Conservation (phyloP, 2,888 invertebrate genomes). For the Callimorpha dominula region DNA sequence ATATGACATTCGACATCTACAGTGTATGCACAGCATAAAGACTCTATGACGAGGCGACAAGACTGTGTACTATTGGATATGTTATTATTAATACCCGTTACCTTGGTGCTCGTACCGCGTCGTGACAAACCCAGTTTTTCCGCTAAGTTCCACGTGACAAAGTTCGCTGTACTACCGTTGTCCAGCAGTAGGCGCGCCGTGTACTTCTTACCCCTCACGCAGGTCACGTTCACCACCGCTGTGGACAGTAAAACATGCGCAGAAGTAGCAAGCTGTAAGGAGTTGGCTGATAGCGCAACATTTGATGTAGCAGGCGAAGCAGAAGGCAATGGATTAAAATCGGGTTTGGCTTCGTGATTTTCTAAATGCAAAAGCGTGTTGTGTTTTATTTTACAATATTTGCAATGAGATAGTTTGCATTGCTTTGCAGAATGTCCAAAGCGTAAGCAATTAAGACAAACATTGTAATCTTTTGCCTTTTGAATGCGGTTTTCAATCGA, state of each 20-base stretch:
- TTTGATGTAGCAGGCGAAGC: constrained; percentile 6
- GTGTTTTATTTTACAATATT: no score
- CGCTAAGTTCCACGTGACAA: constrained; percentile 15
- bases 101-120: constrained; percentile 23
- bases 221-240: constrained; percentile 16
- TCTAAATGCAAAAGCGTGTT: no score
- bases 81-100: constrained; percentile 25
- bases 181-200: constrained; percentile 6
- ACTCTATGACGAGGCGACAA: constrained; percentile 14
- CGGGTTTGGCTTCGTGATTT: neutral
- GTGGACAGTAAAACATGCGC: constrained; percentile 21
- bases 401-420: neutral
- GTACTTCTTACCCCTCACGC: neutral
- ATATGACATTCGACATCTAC: neutral
- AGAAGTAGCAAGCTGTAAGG: constrained; percentile 19
- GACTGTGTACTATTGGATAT: constrained; percentile 19
- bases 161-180: constrained; percentile 21
- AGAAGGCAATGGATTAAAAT: neutral
- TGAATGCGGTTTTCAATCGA: constrained; percentile 5
- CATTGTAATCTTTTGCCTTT: neutral
- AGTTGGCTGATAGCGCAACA: constrained; percentile 9
- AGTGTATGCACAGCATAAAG: constrained; percentile 15
- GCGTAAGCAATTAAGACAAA: constrained; percentile 7
- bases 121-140: constrained; percentile 29
- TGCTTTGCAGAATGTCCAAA: neutral